Conservation (phyloP, 2,888 invertebrate species). For the Ochropacha duplaris region DNA sequence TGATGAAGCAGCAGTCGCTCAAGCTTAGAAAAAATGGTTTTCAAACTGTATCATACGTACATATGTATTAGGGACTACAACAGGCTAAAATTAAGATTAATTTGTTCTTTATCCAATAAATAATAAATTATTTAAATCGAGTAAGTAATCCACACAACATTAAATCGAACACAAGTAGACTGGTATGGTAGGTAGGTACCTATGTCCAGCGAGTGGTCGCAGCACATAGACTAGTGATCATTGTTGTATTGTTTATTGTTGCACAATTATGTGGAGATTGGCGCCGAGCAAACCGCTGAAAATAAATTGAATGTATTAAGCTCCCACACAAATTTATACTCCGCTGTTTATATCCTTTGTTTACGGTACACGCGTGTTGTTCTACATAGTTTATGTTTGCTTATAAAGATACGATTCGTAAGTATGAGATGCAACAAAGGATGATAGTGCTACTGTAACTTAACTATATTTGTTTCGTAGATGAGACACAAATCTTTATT, state of each 20-base stretch:
- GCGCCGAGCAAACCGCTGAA: slow-evolving; percentile 38
- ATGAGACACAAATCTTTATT: no score
- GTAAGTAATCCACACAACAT: not conserved
- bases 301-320: slow-evolving; percentile 73
- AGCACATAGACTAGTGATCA: slow-evolving; percentile 39
- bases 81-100: no score
- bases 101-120: not conserved
- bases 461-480: no score
- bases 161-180: slow-evolving; percentile 8
- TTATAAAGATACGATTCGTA: not conserved
- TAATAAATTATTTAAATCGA: not conserved
- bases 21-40: no score
- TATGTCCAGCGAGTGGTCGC: slow-evolving; percentile 17
- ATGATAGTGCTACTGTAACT: slow-evolving; percentile 7
- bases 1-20: no score
- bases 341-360: slow-evolving; percentile 27
- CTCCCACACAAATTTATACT: slow-evolving; percentile 44
- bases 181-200: not conserved
- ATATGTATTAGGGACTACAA: no score
- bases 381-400: slow-evolving; percentile 56
- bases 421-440: slow-evolving; percentile 12
- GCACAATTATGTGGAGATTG: slow-evolving; percentile 53
- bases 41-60: no score
- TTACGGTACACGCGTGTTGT: slow-evolving; percentile 66
- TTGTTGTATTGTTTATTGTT: slow-evolving; percentile 64